Evolutionary conservation across 92 coral and sea anemone species (phyloP), one percentile per base, ranked within the genome.

Genomic region (Palythoa grandis): DNA sequence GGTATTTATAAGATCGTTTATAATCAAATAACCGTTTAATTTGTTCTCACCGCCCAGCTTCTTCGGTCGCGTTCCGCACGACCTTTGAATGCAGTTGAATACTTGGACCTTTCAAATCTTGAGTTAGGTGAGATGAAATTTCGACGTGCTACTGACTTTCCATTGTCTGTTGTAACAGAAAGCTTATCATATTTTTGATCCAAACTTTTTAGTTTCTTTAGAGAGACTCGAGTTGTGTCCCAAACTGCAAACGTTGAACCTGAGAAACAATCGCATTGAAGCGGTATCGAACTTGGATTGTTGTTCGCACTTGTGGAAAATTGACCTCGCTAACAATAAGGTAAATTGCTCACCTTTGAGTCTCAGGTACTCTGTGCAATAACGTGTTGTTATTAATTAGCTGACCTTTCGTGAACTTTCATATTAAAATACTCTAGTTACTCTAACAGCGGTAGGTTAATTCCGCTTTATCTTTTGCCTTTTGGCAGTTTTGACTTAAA

Each of bases 291-390:
- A 96, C 83, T 83, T 96, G 85, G 92, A 93, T 68, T 89, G 92
- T 73, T 96, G 96, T 88, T 91, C 98, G 38, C 95, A 96, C 48
- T 80, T 96, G 86, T 96, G 98, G 98, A 96, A 92, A 95, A 89
- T 96, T 88, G 98, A 96, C 79, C 93, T 96, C 61, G 95, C 98
- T 23, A 95, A 94, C 83, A 96, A 96, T 77, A 92, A 88, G 98
- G 98, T 96, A 95, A 89, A 67, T 92, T 69, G 50, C 6, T 43
- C 50, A 43, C 50, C 6, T 43, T 5, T 43, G 9, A 43, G 50
- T 3, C 50, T 43, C 50, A 43, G 50, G 50, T 63, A 37, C 40
- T 38, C 56, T 25, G 54, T 17, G 53, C 19, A 23, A 29, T 7
- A 50, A 0, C 53, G 11, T 63, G 39, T 47, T 54, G 14, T 67